A percentile compares a stretch with the other conserved stretches of the same genome.
Conservation (phyloP, 2,888 invertebrate genomes). For the Stenodera caucasica region DNA sequence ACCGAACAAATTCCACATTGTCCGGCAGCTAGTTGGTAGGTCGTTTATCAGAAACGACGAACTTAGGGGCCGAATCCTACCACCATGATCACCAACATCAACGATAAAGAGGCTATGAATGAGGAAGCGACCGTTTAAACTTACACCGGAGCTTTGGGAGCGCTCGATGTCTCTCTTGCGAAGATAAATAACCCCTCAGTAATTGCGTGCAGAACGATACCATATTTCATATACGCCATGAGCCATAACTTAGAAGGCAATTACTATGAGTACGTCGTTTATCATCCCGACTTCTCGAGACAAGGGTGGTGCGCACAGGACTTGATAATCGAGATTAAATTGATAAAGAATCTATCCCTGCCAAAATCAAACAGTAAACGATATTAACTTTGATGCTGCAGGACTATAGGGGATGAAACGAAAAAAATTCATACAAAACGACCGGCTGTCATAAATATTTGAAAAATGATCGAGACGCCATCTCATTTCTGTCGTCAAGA, state of each 20-base stretch:
- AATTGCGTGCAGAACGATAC: constrained; percentile 63
- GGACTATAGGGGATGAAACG: constrained; percentile 4
- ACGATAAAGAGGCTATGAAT: constrained; percentile 50
- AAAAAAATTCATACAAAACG: neutral
- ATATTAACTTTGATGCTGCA: constrained; percentile 25
- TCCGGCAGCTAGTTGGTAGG: constrained; percentile 48
- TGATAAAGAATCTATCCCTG: constrained; percentile 49
- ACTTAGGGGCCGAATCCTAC: constrained; percentile 26
- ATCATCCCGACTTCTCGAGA: constrained; percentile 55
- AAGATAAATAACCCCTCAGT: constrained; percentile 61
- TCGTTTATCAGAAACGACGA: constrained; percentile 44
- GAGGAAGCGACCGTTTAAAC: constrained; percentile 48
- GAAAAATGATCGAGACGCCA: constrained; percentile 14
- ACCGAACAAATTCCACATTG: constrained; percentile 53
- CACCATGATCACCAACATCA: constrained; percentile 28
- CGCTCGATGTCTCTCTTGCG: constrained; percentile 44
- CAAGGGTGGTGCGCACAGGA: constrained; percentile 43
- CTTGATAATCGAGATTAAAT: constrained; percentile 53
- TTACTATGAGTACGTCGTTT: constrained; percentile 64
- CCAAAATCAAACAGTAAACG: constrained; percentile 34
- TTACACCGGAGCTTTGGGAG: constrained; percentile 38
- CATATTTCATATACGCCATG: constrained; percentile 63
- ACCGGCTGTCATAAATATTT: constrained; percentile 4
- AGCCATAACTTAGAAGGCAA: constrained; percentile 64
- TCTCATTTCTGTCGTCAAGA: constrained; percentile 4